These are phyloP conservation scores for Hetaerina americana DNA, from an alignment of 1,140 invertebrate species.

Conservation along the genomic window DNA sequence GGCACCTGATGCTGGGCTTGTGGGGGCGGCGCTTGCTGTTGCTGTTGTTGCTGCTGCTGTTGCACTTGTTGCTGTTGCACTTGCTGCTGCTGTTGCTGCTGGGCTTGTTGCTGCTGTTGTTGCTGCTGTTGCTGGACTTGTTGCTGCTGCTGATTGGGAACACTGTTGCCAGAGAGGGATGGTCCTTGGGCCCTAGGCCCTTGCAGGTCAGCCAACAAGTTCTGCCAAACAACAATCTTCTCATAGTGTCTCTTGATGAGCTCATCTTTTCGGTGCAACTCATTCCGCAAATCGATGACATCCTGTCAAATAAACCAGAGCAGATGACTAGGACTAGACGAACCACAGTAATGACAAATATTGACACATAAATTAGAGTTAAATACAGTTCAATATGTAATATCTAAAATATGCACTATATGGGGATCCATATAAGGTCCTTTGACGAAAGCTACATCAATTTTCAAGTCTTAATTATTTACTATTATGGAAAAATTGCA, in stretches of 20 bases:
- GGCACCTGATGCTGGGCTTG: slow-evolving; percentile 13
- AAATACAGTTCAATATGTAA: not conserved
- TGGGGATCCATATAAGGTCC: too few species aligned
- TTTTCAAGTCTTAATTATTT: too few species aligned
- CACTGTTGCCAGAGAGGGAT: slow-evolving; percentile 28
- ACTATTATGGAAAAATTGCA: too few species aligned
- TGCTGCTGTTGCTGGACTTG: slow-evolving; percentile 5
- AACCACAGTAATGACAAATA: not conserved
- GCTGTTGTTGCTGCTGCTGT: not conserved
- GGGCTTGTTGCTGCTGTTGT: slow-evolving; percentile 1
- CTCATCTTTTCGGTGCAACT: slow-evolving; percentile 75
- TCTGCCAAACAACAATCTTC: slow-evolving; percentile 81
- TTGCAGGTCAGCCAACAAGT: slow-evolving; percentile 59
- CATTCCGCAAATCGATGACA: slow-evolving; percentile 67
- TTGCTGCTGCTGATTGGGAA: slow-evolving; percentile 13
- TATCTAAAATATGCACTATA: slow-evolving; percentile 5
- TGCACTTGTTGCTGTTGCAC: not conserved
- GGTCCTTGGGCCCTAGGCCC: slow-evolving; percentile 33
- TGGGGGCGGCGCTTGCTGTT: slow-evolving; percentile 18
- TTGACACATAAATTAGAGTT: not conserved
- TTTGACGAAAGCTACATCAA: too few species aligned
- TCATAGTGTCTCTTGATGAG: slow-evolving; percentile 80
- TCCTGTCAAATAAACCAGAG: slow-evolving; percentile 43
- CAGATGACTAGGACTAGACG: too few species aligned
- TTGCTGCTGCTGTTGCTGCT: not conserved